Evolutionary conservation across 2,797 vertebrate species (phyloP), one percentile per base, ranked within the genome.

Genomic region (Apogon hyalosoma): DNA sequence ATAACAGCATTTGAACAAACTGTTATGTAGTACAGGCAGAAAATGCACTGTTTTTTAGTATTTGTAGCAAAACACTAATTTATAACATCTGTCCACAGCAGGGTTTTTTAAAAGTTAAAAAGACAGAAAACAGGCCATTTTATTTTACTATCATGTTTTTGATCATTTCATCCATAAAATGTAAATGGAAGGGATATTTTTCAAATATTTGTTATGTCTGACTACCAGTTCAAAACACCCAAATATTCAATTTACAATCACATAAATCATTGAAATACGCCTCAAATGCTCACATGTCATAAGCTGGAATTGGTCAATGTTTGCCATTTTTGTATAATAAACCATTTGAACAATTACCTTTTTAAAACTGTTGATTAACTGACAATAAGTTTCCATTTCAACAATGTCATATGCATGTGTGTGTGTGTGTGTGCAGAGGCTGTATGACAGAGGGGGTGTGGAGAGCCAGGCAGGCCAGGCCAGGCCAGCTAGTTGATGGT

Each of bases 401-500:
- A 73, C 12, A 51, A 57, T 38, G 39, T 55, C 45, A 41, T 48
- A 18, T 63, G 66, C 66, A 24, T 50, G 40, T 24, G 21, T 18
- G 31, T 61, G 48, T 65, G 42, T 50, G 59, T 66, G 48, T 72
- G 60, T 63, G 18, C 58, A 33, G 36, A 38, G 52, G 40, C 38
- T 69, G 45, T 61, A 21, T 58, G 69, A 55, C 39, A 15, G 47
- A 33, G 11, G 50, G 52, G 14, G 4, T 11, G 53, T 63, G 46
- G 28, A 66, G 64, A 83, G 75, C 11, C 64, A 73, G 79, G 72
- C 72, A 76, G 78, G 73, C 55, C 41, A 59, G 52, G 63, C 39
- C 49, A 41, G 51, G 77, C 69, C 64, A 84, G 81, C 58, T 46
- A 93, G 86, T 95, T 95, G 94, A 94, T 94, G 94, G 93, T 94